A percentile compares a stretch with the other conserved stretches of the same genome.
These are phyloP conservation scores for Ephialtes manifestator DNA, from an alignment of 2,888 invertebrate genomes.

Conservation along the genomic window DNA sequence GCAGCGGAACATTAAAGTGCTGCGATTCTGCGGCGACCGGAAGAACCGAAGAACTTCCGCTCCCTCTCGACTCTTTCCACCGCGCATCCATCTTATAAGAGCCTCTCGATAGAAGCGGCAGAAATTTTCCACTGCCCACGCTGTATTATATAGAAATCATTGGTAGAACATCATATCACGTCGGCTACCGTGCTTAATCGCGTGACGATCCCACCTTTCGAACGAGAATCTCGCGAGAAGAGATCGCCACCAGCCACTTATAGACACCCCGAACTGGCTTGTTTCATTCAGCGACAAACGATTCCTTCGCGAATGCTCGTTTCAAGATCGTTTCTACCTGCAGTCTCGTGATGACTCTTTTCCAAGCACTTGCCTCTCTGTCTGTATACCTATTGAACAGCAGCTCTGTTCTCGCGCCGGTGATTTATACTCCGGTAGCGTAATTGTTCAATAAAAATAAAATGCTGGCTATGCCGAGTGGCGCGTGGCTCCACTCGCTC, in stretches of 20 bases:
- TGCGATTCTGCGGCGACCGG: constrained; percentile 39
- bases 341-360: background rate
- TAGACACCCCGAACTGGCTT: constrained; percentile 3
- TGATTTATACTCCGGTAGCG: constrained; percentile 26
- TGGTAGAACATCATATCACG: constrained; percentile 5
- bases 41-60: constrained; percentile 62
- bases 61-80: constrained; percentile 26
- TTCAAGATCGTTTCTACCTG: background rate
- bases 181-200: constrained; percentile 39
- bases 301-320: constrained; percentile 1
- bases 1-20: constrained; percentile 50
- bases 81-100: background rate
- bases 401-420: constrained; percentile 10
- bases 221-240: background rate
- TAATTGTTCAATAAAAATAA: constrained; percentile 48
- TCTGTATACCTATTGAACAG: background rate
- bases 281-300: constrained; percentile 10
- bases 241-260: background rate
- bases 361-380: background rate
- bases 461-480: constrained; percentile 8
- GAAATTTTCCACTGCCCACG: background rate
- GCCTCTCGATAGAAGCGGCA: constrained; percentile 35
- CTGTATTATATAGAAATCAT: background rate
- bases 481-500: constrained; percentile 26
- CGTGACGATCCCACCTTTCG: constrained; percentile 19